Conservation (phyloP, 2,113 vertebrate species). For the Psophia crepitans region DNA sequence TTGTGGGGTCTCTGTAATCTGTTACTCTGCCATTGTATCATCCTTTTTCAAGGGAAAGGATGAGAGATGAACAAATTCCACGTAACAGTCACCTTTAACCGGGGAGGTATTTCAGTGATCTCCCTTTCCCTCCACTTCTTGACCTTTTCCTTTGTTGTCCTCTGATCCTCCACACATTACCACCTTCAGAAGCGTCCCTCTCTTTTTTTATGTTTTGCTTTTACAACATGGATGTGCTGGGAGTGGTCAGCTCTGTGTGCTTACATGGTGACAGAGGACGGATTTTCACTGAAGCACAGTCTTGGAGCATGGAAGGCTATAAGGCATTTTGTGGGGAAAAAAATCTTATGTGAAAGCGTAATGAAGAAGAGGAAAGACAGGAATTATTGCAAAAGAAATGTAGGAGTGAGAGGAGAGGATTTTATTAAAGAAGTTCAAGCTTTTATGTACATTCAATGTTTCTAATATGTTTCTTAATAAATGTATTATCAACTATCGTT, state of each 20-base stretch:
- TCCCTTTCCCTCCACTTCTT: neutral
- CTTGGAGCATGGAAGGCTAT: neutral
- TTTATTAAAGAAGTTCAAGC: conserved; percentile 65
- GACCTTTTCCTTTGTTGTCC: neutral
- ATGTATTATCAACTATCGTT: conserved; percentile 66
- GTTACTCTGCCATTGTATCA: neutral
- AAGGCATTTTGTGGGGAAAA: neutral
- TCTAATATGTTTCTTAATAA: conserved; percentile 70
- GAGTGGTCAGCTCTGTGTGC: neutral
- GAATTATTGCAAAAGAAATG: conserved; percentile 47
- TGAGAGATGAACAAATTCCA: neutral
- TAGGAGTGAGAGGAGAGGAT: conserved; percentile 16
- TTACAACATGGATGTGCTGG: neutral
- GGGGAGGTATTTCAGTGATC: neutral
- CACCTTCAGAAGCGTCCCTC: neutral
- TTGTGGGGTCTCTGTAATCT: neutral
- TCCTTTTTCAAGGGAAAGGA: neutral
- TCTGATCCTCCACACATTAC: neutral
- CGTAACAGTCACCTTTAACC: neutral
- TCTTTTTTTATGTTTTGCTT: neutral
- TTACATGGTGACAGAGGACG: neutral
- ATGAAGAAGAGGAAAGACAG: neutral
- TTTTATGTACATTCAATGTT: conserved; percentile 75
- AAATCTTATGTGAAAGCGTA: neutral
- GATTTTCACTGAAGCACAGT: neutral